Base-by-base conservation (phyloP, 2,113 vertebrate species). In the Salvelinus sp. region DNA sequence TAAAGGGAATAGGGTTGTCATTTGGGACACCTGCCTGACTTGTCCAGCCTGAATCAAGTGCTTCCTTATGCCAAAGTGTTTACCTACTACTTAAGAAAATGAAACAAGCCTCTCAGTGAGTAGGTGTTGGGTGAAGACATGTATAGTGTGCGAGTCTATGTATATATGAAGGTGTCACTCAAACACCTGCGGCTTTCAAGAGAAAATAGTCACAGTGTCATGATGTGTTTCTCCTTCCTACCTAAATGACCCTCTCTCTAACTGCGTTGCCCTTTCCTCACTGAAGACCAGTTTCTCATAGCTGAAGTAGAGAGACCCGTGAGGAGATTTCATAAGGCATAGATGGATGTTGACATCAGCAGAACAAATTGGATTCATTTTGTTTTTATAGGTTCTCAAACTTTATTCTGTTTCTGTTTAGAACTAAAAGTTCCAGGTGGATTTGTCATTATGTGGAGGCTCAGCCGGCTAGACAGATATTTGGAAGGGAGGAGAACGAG, bases 41-140 rank as follows among this genome's bases (percentile, higher is more conserved):
- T 44, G 58, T 81, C 78, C 66, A 54, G 76, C 69, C 70, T 73
- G 78, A 88, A 88, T 90, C 87, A 90, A 91, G 80, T 86, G 83
- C 79, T 91, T 92, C 91, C 90, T 92, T 88, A 87, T 92, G 90
- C 79, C 82, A 83, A 85, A 77, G 16, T 80, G 82, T 91, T 92
- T 87, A 81, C 88, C 70, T 64, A 74, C 67, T 70, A 63, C 85
- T 88, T 85, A 80, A 88, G 76, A 89, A 90, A 82, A 80, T 89
- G 76, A 89, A 90, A 82, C 79, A 85, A 73, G 75, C 72, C 66
- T 73, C 80, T 77, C 38, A 72, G 67, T 25, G 10, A 62, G 44
- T 9, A 50, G 27, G 70, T 7, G 12, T 48, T 16, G 30, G 48
- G 57, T 3, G 33, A 71, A 79, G 63, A 80, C 65, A 44, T 64